Evolutionary conservation across 1,140 invertebrate genomes (phyloP), one percentile per base, ranked within the genome.

Genomic region (Drosophila rhopaloa): DNA sequence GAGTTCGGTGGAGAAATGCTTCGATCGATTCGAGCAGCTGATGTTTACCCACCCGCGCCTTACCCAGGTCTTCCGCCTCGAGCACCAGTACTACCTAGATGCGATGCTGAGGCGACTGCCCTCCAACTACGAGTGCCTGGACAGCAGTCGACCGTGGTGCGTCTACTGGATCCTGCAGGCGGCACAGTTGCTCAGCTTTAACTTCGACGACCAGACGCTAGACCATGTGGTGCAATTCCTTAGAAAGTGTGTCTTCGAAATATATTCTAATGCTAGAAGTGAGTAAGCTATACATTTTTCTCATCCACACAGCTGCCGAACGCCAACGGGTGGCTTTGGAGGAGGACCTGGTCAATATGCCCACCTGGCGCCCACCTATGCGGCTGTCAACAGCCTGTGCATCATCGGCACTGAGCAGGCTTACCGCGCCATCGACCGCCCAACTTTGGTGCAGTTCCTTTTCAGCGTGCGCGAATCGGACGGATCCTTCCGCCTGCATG

Each of bases 351-450:
- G 95, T 4, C 98, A 99, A 92, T 93, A 95, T 88, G 93, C 98
- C 29, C 99, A 99, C 93, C 94, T 99, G 54, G 99, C 98, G 1
- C 95, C 98, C 35, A 99, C 98, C 5, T 99, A 99, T 94, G 99
- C 98, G 50, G 98, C 98, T 68, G 95, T 99, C 0, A 98, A 98
- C 94, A 95, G 98, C 8, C 93, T 99, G 4, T 96, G 96, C 89
- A 97, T 96, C 19, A 95, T 99, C 79, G 97, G 97, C 43, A 98
- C 96, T 13, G 93, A 96, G 91, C 95, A 97, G 93, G 98, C 98
- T 10, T 98, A 97, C 85, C 93, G 95, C 84, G 94, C 96, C 14
- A 97, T 99, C 68, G 95, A 99, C 92, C 95, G 97, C 48, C 92
- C 95, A 79, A 94, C 92, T 19, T 93, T 99, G 40, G 93, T 95